Base-by-base conservation (phyloP, 2,113 vertebrate species). In the Rhynchopsitta pachyrhyncha region DNA sequence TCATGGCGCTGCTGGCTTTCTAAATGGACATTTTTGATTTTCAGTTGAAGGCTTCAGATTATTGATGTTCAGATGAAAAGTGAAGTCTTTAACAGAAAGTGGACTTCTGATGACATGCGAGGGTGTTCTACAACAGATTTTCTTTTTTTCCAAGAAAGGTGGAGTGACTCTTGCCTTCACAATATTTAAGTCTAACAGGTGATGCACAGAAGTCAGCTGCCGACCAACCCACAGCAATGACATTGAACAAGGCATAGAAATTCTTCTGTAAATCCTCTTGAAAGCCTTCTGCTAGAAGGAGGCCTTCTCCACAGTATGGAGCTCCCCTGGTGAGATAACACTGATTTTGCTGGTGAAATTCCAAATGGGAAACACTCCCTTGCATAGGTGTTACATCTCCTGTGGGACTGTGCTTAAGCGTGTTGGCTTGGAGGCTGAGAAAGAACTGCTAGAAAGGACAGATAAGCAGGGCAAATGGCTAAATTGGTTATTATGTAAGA, bases 11-110 rank as follows among this genome's bases (percentile, higher is more conserved):
- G 18, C 70, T 88, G 64, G 37, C 35, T 90, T 94, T 94, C 85
- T 80, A 87, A 89, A 91, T 8, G 9, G 29, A 25, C 22, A 20
- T 92, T 85, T 95, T 19, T 77, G 53, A 87, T 50, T 95, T 94
- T 80, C 27, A 9, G 9, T 49, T 89, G 47, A 79, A 95, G 76
- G n/a, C 64, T 79, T 85, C 70, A n/a, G n/a, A 24, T 89, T 79
- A 41, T 60, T 91, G 39, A 79, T 71, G 42, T 88, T 92, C 41
- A 69, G 49, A 75, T 69, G 44, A 82, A 82, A 90, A 74, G 41
- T 57, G 39, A 82, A 81, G 44, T 17, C 55, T 44, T 83, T 22
- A 90, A 31, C 18, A 67, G 62, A 82, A 86, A 47, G 42, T 41
- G 86, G 44, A 14, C 22, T 82, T 93, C 27, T 33, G 25, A 50